Conservation (phyloP, 2,888 invertebrate genomes). For the Cryptus viduatorius region DNA sequence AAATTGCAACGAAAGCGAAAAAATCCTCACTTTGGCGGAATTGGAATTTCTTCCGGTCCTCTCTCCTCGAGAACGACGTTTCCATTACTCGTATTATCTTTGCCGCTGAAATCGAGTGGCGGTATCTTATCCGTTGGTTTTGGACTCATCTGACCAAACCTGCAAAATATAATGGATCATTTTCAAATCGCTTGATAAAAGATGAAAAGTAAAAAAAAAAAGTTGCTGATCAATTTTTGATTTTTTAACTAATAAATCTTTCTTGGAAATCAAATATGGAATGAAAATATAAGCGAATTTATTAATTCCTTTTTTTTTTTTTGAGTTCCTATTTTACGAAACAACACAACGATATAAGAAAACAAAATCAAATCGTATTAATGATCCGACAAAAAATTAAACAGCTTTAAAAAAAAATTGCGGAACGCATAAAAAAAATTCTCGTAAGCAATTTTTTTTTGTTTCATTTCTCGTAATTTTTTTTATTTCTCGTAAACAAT, state of each 20-base stretch:
- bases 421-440: no score
- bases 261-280: not conserved
- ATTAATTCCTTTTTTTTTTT: not conserved
- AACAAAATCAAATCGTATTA: no score
- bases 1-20: not conserved
- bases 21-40: constrained; percentile 76
- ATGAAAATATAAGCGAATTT: no score
- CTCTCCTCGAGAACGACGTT: constrained; percentile 69
- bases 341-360: no score
- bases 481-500: no score
- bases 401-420: no score
- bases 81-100: constrained; percentile 70
- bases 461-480: no score
- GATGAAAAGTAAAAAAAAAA: no score
- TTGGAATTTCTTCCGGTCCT: constrained; percentile 74
- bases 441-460: no score
- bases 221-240: no score
- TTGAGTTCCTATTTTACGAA: not conserved
- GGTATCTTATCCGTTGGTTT: constrained; percentile 79
- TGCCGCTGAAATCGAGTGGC: constrained; percentile 75
- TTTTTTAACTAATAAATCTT: no score
- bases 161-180: constrained; percentile 50
- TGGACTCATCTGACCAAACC: constrained; percentile 81
- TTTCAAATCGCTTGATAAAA: not conserved
- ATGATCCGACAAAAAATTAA: no score